Base-by-base conservation (phyloP, 2,113 vertebrate species). In the Scortum barcoo region DNA sequence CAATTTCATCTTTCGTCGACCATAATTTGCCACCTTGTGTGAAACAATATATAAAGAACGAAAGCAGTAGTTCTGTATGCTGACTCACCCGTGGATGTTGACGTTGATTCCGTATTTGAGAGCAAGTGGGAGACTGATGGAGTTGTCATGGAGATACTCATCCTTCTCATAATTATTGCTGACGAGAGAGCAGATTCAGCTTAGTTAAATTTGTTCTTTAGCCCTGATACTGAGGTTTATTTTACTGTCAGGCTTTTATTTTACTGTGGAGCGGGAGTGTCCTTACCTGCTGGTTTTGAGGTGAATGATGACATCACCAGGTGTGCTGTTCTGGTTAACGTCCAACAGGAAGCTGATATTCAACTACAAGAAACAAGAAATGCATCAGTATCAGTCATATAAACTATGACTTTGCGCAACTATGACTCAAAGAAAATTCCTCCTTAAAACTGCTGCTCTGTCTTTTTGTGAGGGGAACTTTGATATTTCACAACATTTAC, bases 291-390 rank as follows among this genome's bases (percentile, higher is more conserved):
- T 94, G 33, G 95, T 93, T 44, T 95, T 97, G 57, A 97, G 24
- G 3, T 90, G 94, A 91, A 99, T 95, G 78, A 5, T 79, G 81
- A 97, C 88, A 56, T 98, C 95, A 4, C 96, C 96, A 53, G 96
- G 95, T 70, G 90, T 96, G 92, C 93, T 96, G 91, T 97, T 95
- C 0, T 96, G 97, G 76, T 94, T 98, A 50, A 96, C 95, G 73
- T 99, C 98, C 91, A 99, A 89, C 22, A 98, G 92, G 87, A 99
- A 98, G 90, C 94, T 97, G 72, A 98, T 89, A 61, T 97, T 95
- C 84, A 96, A 68, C 98, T 99, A 88, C 9, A 93, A 66, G 80
- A 81, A 83, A 70, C 4, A 79, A 13, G 42, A 68, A 78, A 48
- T 12, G 20, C 3, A 20, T 68, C 8, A 33, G 22, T 58, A 26